phyloP scores from a whole-genome alignment of 2,888 invertebrate genomes.

The Thecophora atra region DNA sequence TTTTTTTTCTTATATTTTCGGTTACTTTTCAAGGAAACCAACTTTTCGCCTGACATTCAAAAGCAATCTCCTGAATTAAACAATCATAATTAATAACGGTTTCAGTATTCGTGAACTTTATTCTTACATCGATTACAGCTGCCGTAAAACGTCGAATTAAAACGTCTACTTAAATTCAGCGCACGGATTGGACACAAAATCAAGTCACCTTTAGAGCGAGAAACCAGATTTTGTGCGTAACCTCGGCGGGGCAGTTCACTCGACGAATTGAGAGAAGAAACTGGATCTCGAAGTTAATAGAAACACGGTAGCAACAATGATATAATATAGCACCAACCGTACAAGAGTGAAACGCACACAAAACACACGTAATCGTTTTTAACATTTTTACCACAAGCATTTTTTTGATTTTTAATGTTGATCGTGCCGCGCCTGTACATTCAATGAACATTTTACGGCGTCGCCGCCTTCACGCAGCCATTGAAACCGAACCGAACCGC shows the following conservation, averaged over 20 bases:
- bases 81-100: no score
- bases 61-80: no score
- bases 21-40: constrained; percentile 8
- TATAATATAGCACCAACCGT: background rate
- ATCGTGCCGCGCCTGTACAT: no score
- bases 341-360: background rate
- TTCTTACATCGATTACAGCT: background rate
- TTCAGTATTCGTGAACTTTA: background rate
- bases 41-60: background rate
- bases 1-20: background rate
- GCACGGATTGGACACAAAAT: background rate
- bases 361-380: background rate
- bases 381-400: constrained; percentile 20
- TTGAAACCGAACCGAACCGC: no score
- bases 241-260: background rate
- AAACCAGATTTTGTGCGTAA: background rate
- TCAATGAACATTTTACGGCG: no score
- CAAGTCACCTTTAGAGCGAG: background rate
- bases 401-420: no score
- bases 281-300: constrained; percentile 3
- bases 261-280: constrained; percentile 11
- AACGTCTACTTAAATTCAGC: background rate
- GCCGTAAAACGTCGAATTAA: background rate
- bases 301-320: constrained; percentile 16
- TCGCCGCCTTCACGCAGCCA: no score